Base-by-base conservation (phyloP, 2,888 invertebrate species). In the Callimorpha dominula region DNA sequence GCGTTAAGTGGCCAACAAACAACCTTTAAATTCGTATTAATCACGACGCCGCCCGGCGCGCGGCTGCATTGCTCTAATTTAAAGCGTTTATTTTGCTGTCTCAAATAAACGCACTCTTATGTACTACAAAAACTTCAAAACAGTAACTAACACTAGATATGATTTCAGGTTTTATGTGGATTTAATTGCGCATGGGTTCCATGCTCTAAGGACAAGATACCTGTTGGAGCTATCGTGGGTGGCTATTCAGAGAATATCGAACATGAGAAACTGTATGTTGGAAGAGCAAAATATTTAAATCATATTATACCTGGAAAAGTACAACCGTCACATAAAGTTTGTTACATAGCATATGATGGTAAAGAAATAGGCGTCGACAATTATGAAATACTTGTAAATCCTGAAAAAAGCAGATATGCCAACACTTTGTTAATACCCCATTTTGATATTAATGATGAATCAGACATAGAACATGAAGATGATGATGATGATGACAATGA, bases 231-330 rank as follows among this genome's bases (percentile, higher is more conserved):
- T 0, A 91, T 98, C 60, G 94, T 97, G 8, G 97, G 96, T 12
- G 97, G 97, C 8, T 91, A 89, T 64, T 96, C 96, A 64, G 96
- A 95, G 46, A 75, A 78, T 80, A 93, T 90, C 70, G 89, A 92
- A 20, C 77, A 71, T 43, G 96, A 96, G 77, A 93, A 92, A 67
- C 83, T 97, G 15, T 97, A 96, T 87, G 96, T 98, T 0, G 97
- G 97, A 17, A 96, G 98, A 81, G 97, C 97, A 0, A 93, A 94
- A 52, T 97, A 97, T 87, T 97, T 97, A 80, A 97, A 97, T 20
- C 97, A 96, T 70, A 89, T 98, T 8, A 96, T 98, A 83, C 98
- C 98, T 63, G 98, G 98, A n/a, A 98, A 98, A 93, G 91, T 98
- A 17, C 93, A 93, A 72, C 87, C 89, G 1, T 96, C 97, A 40